Percentiles rank a stretch among this genome's conserved stretches.
phyloP scores from a whole-genome alignment of 2,797 vertebrate genomes.

The Poeciliopsis gracilis region DNA sequence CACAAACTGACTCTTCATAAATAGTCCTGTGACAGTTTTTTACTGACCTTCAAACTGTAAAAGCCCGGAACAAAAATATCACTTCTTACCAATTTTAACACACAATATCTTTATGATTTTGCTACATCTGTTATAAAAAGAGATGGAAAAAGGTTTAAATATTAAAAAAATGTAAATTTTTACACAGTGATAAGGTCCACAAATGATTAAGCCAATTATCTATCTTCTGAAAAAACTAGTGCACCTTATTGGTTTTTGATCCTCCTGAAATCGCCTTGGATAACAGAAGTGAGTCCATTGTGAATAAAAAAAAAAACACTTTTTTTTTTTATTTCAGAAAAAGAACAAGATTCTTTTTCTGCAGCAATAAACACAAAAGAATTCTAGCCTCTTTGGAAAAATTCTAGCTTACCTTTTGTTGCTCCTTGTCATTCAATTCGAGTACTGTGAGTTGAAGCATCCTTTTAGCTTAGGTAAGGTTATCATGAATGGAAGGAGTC shows the following conservation, averaged over 20 bases:
- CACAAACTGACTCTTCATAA: background rate
- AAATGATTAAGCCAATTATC: background rate
- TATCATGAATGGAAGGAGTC: slow-evolving; percentile 70
- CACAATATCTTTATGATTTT: background rate
- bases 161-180: background rate
- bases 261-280: slow-evolving; percentile 8
- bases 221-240: background rate
- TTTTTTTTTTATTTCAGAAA: too few relatives aligned
- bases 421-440: slow-evolving; percentile 60
- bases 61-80: background rate
- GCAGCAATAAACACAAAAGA: slow-evolving; percentile 37
- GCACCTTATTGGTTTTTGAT: slow-evolving; percentile 1
- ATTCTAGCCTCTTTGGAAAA: slow-evolving; percentile 31
- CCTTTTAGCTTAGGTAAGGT: slow-evolving; percentile 63
- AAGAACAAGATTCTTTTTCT: slow-evolving; percentile 44
- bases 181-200: background rate
- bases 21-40: background rate
- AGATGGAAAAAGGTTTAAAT: background rate
- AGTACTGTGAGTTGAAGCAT: slow-evolving; percentile 32
- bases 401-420: slow-evolving; percentile 25
- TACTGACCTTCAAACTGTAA: background rate
- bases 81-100: background rate
- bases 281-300: slow-evolving; percentile 4
- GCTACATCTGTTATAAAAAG: background rate
- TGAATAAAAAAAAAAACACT: slow-evolving; percentile 2